Conservation (phyloP, 2,797 vertebrate species). For the Lophotriccus pileatus region DNA sequence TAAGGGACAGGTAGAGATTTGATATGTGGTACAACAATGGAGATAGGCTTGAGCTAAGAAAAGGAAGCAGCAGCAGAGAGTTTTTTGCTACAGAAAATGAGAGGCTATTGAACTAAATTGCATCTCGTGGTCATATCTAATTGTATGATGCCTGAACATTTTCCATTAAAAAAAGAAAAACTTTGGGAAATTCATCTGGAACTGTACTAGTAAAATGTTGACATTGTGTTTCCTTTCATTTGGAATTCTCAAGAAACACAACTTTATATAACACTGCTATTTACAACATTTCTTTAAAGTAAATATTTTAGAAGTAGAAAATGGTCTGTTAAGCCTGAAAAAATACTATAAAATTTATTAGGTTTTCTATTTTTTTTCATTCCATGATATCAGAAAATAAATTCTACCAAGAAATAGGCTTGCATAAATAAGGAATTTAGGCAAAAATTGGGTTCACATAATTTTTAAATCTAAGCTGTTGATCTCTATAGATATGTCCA, state of each 20-base stretch:
- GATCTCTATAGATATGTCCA: not conserved
- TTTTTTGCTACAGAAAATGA: not conserved
- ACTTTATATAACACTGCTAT: not conserved
- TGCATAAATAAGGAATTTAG: not conserved
- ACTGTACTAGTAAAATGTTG: not conserved
- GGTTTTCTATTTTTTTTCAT: not conserved
- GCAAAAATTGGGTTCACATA: fast-evolving
- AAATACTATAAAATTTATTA: not conserved
- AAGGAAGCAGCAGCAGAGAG: not conserved
- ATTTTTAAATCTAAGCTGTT: not conserved
- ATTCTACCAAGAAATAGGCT: not conserved
- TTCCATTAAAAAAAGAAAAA: not conserved
- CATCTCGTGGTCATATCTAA: not conserved
- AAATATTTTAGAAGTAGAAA: not conserved
- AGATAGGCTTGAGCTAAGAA: not conserved
- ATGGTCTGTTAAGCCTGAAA: not conserved
- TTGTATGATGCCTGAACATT: not conserved
- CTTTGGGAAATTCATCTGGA: not conserved
- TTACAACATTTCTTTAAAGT: not conserved
- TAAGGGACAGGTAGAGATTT: not conserved
- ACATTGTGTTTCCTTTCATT: not conserved
- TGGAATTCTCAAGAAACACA: not conserved
- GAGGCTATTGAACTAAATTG: not conserved
- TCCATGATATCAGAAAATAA: not conserved
- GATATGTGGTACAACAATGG: not conserved